Base-by-base conservation (phyloP, 2,797 vertebrate species). In the Xenopus petersii region DNA sequence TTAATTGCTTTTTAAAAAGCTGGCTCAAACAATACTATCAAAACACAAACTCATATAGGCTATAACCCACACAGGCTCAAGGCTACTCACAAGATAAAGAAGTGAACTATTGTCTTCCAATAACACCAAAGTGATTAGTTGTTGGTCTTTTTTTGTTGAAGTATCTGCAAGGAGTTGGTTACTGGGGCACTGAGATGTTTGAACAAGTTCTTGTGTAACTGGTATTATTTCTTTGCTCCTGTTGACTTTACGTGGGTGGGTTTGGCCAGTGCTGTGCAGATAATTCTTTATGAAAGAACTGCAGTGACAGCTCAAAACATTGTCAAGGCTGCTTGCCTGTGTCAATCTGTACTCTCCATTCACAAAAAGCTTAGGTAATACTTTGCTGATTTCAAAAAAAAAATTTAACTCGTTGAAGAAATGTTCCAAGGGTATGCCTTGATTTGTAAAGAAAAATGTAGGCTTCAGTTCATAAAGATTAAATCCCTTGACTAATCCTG, bases 121-220 rank as follows among this genome's bases (percentile, higher is more conserved):
- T 47, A 49, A 67, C 5, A 4, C 16, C 71, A 67, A 58, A 47
- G 12, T 74, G 54, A 30, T 67, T 48, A 74, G 13, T 6, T 54
- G 26, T 12, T 48, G 30, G 64, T 8, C 11, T 64, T 67, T 36
- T 51, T 1, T 47, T 51, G 12, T 67, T 21, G 17, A 6, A 42
- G 15, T 74, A 74, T 67, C 58, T 36, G 26, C 26, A 54, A 67
- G 42, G 67, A 16, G 55, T 60, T 74, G 48, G 72, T 61, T 16
- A 17, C 42, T 10, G 48, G 21, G 59, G 26, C 60, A 17, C 60
- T 60, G 3, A 61, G n/a, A 42, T 75, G 73, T 75, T 75, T 75
- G 48, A 60, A 62, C 59, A 63, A 69, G 66, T 61, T 75, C 73
- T 24, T 42, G 66, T 75, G 55, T 55, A 58, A 75, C 59, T 68